A percentile compares a stretch with the other conserved stretches of the same genome.
phyloP scores from a whole-genome alignment of 1,140 invertebrate genomes.

The Atta texana region DNA sequence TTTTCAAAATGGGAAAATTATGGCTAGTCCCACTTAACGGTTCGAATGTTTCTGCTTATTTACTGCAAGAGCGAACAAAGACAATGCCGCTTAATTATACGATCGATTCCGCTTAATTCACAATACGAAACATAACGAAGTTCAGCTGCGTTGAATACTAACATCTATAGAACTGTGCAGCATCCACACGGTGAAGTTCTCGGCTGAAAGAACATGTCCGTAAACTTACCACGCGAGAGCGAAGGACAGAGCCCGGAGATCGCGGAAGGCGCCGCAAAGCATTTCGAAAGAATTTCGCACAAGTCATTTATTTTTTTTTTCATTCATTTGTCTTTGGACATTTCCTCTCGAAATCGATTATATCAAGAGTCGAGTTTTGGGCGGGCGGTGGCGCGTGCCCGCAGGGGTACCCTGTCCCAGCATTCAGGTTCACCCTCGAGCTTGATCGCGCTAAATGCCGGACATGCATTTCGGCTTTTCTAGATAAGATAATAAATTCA shows the following conservation, averaged over 20 bases:
- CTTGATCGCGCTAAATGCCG: slow-evolving; percentile 74
- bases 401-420: slow-evolving; percentile 98
- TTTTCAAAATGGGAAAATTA: neutral
- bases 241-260: slow-evolving; percentile 78
- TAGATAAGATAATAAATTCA: neutral
- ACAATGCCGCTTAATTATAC: neutral
- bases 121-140: slow-evolving; percentile 34
- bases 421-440: slow-evolving; percentile 93
- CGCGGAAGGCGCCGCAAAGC: slow-evolving; percentile 72
- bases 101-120: slow-evolving; percentile 32
- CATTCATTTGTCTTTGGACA: slow-evolving; percentile 42
- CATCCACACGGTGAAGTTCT: slow-evolving; percentile 24
- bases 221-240: slow-evolving; percentile 77
- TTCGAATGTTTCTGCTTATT: slow-evolving; percentile 17
- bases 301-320: slow-evolving; percentile 29
- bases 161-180: slow-evolving; percentile 31
- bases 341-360: slow-evolving; percentile 71
- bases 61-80: slow-evolving; percentile 2
- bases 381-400: slow-evolving; percentile 87
- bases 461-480: neutral
- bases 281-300: slow-evolving; percentile 65
- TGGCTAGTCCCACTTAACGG: slow-evolving; percentile 17
- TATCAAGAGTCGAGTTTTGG: slow-evolving; percentile 74
- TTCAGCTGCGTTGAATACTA: slow-evolving; percentile 60
- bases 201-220: slow-evolving; percentile 61